A percentile compares a stretch with the other conserved stretches of the same genome.
These are phyloP conservation scores for Pocillopora verrucosa DNA, from an alignment of 64 coral and sea anemone genomes.

Conservation along the genomic window DNA sequence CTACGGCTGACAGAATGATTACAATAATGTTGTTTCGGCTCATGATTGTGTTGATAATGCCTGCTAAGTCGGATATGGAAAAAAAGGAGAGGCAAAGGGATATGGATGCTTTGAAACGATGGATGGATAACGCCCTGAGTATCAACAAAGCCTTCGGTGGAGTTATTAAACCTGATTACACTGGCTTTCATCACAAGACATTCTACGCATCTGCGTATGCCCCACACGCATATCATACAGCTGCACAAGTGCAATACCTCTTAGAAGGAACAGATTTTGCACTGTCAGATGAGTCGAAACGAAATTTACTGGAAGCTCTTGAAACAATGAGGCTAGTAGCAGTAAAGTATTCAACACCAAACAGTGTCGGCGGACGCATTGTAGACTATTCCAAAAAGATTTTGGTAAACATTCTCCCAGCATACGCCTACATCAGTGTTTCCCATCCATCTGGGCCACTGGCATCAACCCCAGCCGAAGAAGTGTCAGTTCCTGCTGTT, in stretches of 20 bases:
- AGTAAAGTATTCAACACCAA: conserved; percentile 64
- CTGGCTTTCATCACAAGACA: conserved; percentile 57
- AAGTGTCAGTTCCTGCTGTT: neutral
- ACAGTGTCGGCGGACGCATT: conserved; percentile 35
- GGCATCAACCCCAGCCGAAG: no score
- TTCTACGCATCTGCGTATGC: conserved; percentile 58
- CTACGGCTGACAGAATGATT: conserved; percentile 67
- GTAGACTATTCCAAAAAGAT: conserved; percentile 19
- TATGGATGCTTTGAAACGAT: conserved; percentile 43
- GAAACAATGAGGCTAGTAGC: conserved; percentile 15
- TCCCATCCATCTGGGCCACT: neutral
- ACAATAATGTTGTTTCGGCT: conserved; percentile 44
- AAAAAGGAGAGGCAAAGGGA: conserved; percentile 35
- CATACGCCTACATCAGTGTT: conserved; percentile 23
- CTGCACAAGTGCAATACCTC: conserved; percentile 34
- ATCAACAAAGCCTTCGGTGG: conserved; percentile 56
- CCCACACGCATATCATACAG: conserved; percentile 30
- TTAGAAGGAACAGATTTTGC: conserved; percentile 45
- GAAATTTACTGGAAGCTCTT: conserved; percentile 29
- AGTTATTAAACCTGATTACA: conserved; percentile 63
- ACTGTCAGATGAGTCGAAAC: neutral
- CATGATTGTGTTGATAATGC: conserved; percentile 42
- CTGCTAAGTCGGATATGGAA: neutral
- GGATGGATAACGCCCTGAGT: conserved; percentile 31
- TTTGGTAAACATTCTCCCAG: conserved; percentile 22